Evolutionary conservation across 2,888 invertebrate genomes (phyloP).

Genomic region (Atethmia centrago): DNA sequence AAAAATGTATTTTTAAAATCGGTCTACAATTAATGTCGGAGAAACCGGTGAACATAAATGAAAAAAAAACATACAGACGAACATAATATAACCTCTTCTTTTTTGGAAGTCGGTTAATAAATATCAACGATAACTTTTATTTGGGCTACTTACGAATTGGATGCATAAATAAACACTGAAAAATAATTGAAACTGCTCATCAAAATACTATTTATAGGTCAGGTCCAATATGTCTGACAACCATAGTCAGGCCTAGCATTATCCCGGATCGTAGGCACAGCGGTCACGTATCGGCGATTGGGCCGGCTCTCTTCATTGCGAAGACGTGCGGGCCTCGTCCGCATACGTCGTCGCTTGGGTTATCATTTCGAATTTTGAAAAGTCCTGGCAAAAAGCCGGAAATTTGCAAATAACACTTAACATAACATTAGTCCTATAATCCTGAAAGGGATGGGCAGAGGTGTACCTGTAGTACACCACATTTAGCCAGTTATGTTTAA

Average conservation of each 20-base stretch:
- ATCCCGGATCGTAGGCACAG: constrained; percentile 72
- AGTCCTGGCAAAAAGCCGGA: background rate
- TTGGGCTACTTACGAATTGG: background rate
- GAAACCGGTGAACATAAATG: too few species aligned
- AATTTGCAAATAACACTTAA: background rate
- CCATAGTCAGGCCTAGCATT: constrained; percentile 63
- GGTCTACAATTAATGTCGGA: too few species aligned
- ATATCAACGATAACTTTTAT: background rate
- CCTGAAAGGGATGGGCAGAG: too few species aligned
- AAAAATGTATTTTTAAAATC: too few species aligned
- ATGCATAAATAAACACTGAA: background rate
- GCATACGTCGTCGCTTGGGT: constrained; percentile 44
- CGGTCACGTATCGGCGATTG: constrained; percentile 77
- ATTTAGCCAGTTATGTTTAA: too few species aligned
- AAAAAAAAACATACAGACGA: too few species aligned
- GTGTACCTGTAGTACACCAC: too few species aligned
- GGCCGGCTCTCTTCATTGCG: constrained; percentile 79
- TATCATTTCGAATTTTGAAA: background rate
- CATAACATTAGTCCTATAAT: too few species aligned
- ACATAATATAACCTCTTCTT: too few species aligned
- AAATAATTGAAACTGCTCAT: background rate
- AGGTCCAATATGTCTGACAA: constrained; percentile 30
- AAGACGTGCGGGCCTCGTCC: constrained; percentile 76
- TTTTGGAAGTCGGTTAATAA: too few species aligned
- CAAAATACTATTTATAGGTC: background rate